Base-by-base conservation (phyloP, 2,797 vertebrate genomes). In the Etheostoma perlongum region DNA sequence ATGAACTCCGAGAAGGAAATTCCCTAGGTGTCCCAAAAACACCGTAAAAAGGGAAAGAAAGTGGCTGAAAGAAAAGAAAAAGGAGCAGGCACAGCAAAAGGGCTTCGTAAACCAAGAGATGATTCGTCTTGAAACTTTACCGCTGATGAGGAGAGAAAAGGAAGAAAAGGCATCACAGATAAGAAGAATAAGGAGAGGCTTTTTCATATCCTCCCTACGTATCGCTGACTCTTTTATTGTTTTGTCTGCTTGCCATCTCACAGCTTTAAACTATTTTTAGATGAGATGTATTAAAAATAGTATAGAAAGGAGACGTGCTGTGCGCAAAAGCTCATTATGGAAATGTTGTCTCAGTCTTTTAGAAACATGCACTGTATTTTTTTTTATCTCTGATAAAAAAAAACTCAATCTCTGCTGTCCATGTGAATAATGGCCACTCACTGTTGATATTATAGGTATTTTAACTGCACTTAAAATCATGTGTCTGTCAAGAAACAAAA, bases 341-440 rank as follows among this genome's bases (percentile, higher is more conserved):
- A 86, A 69, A 78, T 87, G 78, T 88, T 72, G 64, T 76, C 14
- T 83, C 74, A 65, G 72, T 83, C 75, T 75, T 23, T 71, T 81
- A 85, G 75, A 60, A 71, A 81, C 55, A 76, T 48, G 44, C 61
- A 65, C 73, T 51, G 51, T 68, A 52, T 79, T 55, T 68, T 85
- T 61, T 84, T 84, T 84, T 68, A 84, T 81, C 82, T 84, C 82
- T 70, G 53, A 75, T n/a, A 61, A 73, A 33, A 40, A 72, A 65
- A 72, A 67, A 67, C 71, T 76, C 51, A 46, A 83, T 71, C 86
- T 88, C 81, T 81, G 67, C 88, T 88, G 90, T 92, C 85, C 74
- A 83, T 93, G 90, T 93, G 84, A 93, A 89, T 67, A 91, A 94
- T 81, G 92, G 94, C 93, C 93, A 76, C 88, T 91, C 91, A 92